Evolutionary conservation across 2,888 invertebrate genomes (phyloP), one percentile per base, ranked within the genome.

Genomic region (Hermodice carunculata): DNA sequence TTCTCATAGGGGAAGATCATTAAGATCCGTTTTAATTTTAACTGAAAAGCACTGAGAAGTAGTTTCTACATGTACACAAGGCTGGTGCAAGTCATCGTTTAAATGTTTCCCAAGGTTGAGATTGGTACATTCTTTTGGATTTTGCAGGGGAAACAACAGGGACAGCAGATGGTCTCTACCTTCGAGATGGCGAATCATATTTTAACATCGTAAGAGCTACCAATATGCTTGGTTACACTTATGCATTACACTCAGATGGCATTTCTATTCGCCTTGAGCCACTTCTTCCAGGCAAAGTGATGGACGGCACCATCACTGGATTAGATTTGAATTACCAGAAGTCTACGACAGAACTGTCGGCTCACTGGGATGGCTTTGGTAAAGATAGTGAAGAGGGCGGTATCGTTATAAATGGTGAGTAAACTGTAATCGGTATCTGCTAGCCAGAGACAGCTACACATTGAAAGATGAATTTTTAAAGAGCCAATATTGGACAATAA

Each of bases 311-410:
- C 52, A 57, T 76, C 1, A 53, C 61, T 5, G 77, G 77, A 11
- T 70, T 69, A 52, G 77, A 77, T 56, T 64, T 79, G 4, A 66
- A 66, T 29, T 70, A 72, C 26, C 65, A 69, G 44, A 66, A 71
- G 14, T 73, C 74, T 8, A 67, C 51, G 22, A 69, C 58, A 14
- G 72, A 63, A 32, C 68, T 77, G 11, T 69, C 71, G 14, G 77
- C 76, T 26, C 78, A 79, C 73, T 80, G 80, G 80, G 67, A 74
- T 22, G 77, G 76, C 3, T 80, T 80, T 68, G 80, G 80, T 44
- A 60, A 69, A 42, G 11, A n/a, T n/a, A n/a, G n/a, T n/a, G n/a
- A n/a, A n/a, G n/a, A n/a, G n/a, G n/a, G n/a, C n/a, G n/a, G n/a
- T n/a, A n/a, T n/a, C n/a, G n/a, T n/a, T n/a, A n/a, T n/a, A n/a